Conservation (phyloP, 2,888 invertebrate genomes). For the Homarus gammarus region DNA sequence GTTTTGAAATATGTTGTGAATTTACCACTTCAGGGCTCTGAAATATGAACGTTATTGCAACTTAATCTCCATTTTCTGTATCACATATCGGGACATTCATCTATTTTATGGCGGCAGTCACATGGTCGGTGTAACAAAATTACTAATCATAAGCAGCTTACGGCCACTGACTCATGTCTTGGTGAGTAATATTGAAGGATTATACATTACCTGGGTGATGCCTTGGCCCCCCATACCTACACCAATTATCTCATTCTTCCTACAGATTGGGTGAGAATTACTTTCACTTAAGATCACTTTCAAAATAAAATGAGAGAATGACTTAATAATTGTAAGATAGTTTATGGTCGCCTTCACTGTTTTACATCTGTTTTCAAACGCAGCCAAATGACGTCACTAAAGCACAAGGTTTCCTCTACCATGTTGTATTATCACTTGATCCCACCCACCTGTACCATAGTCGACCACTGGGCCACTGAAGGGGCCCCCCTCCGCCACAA, state of each 20-base stretch:
- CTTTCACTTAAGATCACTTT: too few species aligned
- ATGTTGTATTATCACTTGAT: neutral
- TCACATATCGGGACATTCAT: conserved; percentile 5
- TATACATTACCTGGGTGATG: neutral
- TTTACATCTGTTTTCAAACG: neutral
- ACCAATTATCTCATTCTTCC: too few species aligned
- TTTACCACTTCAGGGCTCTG: neutral
- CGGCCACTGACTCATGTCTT: neutral
- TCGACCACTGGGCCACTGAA: neutral
- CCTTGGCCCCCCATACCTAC: too few species aligned
- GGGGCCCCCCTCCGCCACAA: conserved; percentile 27
- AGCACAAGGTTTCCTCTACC: neutral
- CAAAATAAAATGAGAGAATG: neutral
- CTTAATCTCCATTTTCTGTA: conserved; percentile 6
- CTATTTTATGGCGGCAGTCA: neutral
- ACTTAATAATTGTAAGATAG: too few species aligned
- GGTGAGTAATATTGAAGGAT: neutral
- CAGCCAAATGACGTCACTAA: neutral
- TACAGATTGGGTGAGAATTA: too few species aligned
- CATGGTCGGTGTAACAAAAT: neutral
- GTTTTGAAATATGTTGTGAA: conserved; percentile 18
- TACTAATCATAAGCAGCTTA: neutral
- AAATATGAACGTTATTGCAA: conserved; percentile 7
- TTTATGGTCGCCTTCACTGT: too few species aligned
- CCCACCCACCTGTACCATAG: neutral